Conservation (phyloP, 1,140 invertebrate species). For the Aradophagus sp. region DNA sequence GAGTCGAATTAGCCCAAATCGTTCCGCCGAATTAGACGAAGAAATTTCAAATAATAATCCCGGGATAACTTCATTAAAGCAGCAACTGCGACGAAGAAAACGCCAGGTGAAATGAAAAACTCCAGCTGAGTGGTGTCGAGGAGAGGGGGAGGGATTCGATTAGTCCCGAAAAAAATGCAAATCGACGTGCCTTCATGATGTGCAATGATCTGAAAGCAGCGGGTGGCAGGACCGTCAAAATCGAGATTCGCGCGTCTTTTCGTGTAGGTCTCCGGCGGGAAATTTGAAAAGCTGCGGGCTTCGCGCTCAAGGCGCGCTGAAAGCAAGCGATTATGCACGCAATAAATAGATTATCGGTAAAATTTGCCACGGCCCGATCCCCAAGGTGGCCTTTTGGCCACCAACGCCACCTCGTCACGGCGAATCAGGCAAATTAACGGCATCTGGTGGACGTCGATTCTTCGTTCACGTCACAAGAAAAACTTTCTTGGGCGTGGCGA, state of each 20-base stretch:
- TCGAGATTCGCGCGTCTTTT: conserved; percentile 30
- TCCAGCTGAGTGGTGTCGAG: no score
- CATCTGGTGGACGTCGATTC: conserved; percentile 60
- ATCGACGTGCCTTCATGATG: no score
- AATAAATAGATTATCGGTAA: conserved; percentile 71
- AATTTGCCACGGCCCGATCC: conserved; percentile 54
- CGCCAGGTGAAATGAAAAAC: not conserved
- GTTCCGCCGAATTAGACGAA: no score
- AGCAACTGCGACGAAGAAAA: conserved; percentile 25
- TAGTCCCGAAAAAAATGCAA: no score
- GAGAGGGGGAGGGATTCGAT: no score
- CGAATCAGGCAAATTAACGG: conserved; percentile 68
- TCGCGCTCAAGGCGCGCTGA: conserved; percentile 2
- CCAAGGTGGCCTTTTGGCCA: conserved; percentile 28
- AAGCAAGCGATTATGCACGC: conserved; percentile 66
- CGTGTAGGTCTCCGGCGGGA: conserved; percentile 17
- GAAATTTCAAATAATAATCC: not conserved
- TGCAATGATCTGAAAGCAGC: conserved; percentile 40
- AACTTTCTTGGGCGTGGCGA: conserved; percentile 29
- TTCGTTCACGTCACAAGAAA: conserved; percentile 1
- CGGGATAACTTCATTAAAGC: conserved; percentile 32
- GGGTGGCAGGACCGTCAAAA: conserved; percentile 42
- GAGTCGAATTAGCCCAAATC: not conserved
- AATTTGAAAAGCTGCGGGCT: conserved; percentile 10
- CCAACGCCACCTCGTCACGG: conserved; percentile 58